phyloP scores from a whole-genome alignment of 2,113 vertebrate species.

The Elephas maximus region DNA sequence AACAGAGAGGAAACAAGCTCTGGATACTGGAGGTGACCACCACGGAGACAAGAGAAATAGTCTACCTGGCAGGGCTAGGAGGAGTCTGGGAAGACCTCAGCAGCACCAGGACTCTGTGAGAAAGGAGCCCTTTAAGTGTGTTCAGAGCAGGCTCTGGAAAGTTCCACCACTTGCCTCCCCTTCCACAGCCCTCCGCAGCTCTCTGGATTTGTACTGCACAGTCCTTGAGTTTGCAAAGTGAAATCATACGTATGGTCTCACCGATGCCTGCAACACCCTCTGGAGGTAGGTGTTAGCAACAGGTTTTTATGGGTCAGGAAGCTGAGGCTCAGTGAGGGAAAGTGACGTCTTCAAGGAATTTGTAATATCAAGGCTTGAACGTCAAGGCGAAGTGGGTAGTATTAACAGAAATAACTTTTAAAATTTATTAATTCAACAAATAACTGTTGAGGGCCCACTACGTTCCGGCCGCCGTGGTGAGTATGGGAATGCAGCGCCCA shows the following conservation, averaged over 20 bases:
- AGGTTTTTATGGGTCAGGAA: background rate
- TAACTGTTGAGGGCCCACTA: background rate
- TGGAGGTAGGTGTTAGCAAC: no score
- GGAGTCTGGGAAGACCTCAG: background rate
- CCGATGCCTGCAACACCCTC: background rate
- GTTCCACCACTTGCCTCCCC: background rate
- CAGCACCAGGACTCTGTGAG: background rate
- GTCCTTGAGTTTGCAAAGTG: background rate
- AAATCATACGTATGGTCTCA: background rate
- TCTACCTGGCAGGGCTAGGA: background rate
- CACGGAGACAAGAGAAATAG: background rate
- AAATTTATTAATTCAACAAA: background rate
- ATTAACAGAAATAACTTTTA: conserved; percentile 2
- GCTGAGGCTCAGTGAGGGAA: background rate
- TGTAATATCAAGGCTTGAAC: background rate
- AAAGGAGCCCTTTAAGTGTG: background rate
- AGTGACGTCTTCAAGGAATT: background rate
- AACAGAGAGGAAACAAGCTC: background rate
- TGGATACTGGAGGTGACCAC: background rate
- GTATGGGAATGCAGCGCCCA: background rate
- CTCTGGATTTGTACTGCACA: accelerated
- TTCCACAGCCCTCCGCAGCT: background rate
- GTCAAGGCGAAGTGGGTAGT: background rate
- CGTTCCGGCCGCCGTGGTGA: background rate
- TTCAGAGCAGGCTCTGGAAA: background rate